Evolutionary conservation across 2,113 vertebrate genomes (phyloP).

Genomic region (Pungitius pungitius): DNA sequence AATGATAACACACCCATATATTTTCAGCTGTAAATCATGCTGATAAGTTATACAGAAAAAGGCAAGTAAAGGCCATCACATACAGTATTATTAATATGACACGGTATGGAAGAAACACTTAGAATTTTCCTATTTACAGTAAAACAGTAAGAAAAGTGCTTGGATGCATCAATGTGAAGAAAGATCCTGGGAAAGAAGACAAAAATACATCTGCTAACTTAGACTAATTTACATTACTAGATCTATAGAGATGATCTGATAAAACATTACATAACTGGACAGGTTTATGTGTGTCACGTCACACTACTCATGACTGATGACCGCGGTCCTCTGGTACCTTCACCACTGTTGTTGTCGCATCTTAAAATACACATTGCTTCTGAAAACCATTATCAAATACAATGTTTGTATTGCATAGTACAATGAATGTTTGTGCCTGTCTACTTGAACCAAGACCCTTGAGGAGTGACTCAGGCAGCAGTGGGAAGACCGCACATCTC

Average conservation of each 20-base stretch:
- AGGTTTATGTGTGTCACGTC: background rate
- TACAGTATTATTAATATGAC: slow-evolving; percentile 63
- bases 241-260: slow-evolving; percentile 6
- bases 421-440: slow-evolving; percentile 16
- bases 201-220: slow-evolving; percentile 21
- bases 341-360: background rate
- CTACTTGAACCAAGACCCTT: slow-evolving; percentile 4
- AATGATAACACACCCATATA: slow-evolving; percentile 20
- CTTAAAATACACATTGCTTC: background rate
- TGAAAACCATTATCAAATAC: slow-evolving; percentile 16
- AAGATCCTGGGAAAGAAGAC: slow-evolving; percentile 43
- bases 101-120: slow-evolving; percentile 61
- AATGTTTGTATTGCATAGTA: slow-evolving; percentile 55
- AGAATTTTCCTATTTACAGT: slow-evolving; percentile 58
- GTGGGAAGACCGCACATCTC: background rate
- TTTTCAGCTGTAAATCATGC: slow-evolving; percentile 75
- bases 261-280: slow-evolving; percentile 7
- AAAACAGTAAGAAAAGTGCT: slow-evolving; percentile 72
- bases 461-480: slow-evolving; percentile 7
- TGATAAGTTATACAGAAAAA: slow-evolving; percentile 61
- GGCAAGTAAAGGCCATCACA: slow-evolving; percentile 52
- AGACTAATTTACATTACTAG: slow-evolving; percentile 12
- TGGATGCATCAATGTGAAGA: slow-evolving; percentile 68
- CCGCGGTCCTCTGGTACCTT: slow-evolving; percentile 29
- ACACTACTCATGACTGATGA: slow-evolving; percentile 12